Evolutionary conservation across 2,888 invertebrate genomes (phyloP), one percentile per base, ranked within the genome.

Genomic region (Piscicola geometra): DNA sequence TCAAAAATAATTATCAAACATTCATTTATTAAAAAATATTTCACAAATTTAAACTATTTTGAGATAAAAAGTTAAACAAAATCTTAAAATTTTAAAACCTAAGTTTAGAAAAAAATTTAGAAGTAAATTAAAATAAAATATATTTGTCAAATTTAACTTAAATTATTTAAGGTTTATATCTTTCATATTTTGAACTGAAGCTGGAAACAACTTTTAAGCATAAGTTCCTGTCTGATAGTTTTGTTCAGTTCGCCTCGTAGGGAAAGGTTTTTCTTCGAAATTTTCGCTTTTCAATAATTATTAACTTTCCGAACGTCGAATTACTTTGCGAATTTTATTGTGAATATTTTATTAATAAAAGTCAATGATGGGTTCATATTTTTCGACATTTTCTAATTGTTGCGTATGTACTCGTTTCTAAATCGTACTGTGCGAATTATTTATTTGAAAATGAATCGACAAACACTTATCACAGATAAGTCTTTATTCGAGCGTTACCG

Each of bases 151-250:
- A n/a, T n/a, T n/a, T n/a, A n/a, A n/a, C n/a, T n/a, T n/a, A n/a
- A n/a, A n/a, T n/a, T n/a, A n/a, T n/a, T n/a, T n/a, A n/a, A n/a
- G n/a, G n/a, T n/a, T n/a, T n/a, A n/a, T n/a, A n/a, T n/a, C n/a
- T n/a, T n/a, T n/a, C n/a, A n/a, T n/a, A n/a, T n/a, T n/a, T n/a
- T n/a, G n/a, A n/a, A n/a, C n/a, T n/a, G n/a, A n/a, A n/a, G n/a
- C n/a, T n/a, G n/a, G n/a, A n/a, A n/a, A n/a, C n/a, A n/a, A n/a
- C 60, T 56, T 56, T 56, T 56, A 56, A 56, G 60, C 60, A 56
- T 56, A 15, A 56, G 60, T 56, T 56, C 60, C 60, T 9, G 60
- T 25, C 15, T 56, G 21, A 18, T 56, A 56, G 25, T 18, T 56
- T 56, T 25, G 60, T 56, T n/a, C 3, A 18, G n/a, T 56, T 56